Percentiles rank a stretch among this genome's conserved stretches.
These are phyloP conservation scores for Hoplostethus atlanticus DNA, from an alignment of 2,797 vertebrate genomes.

Conservation along the genomic window DNA sequence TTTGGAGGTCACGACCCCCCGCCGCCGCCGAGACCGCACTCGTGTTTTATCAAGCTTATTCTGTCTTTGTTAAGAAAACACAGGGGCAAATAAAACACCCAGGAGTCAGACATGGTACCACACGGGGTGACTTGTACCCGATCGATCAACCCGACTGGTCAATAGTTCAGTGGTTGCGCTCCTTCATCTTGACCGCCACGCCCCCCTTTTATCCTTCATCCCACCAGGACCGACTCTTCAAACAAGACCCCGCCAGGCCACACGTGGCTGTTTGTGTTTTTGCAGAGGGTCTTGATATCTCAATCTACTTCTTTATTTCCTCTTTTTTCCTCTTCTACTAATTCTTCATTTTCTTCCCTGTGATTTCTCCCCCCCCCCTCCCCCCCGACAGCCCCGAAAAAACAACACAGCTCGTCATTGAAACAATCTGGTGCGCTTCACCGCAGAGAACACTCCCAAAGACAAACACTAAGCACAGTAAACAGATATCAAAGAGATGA, in stretches of 20 bases:
- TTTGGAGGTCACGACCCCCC: too few relatives aligned
- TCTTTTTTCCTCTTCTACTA: not conserved
- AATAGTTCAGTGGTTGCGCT: conserved; percentile 28
- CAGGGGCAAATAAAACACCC: not conserved
- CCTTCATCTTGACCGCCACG: conserved; percentile 27
- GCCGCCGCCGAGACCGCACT: too few relatives aligned
- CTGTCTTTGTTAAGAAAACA: not conserved
- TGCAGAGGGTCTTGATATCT: conserved; percentile 39
- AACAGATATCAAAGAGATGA: conserved; percentile 47
- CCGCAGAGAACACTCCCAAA: conserved; percentile 24
- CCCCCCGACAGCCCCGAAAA: not conserved
- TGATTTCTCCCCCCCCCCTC: conserved; percentile 3
- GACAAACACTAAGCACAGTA: conserved; percentile 8
- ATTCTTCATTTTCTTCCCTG: not conserved
- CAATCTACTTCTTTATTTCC: conserved; percentile 2
- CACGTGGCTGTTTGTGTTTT: conserved; percentile 22
- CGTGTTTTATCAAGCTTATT: too few relatives aligned
- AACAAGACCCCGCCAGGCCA: conserved; percentile 37
- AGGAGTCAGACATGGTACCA: not conserved
- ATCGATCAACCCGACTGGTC: conserved; percentile 40
- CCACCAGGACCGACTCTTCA: conserved; percentile 19
- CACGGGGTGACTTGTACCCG: too few relatives aligned
- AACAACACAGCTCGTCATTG: conserved; percentile 29
- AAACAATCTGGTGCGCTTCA: conserved; percentile 35
- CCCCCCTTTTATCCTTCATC: conserved; percentile 21